A percentile compares a stretch with the other conserved stretches of the same genome.
phyloP scores from a whole-genome alignment of 2,888 invertebrate species.

The Seira ritae region DNA sequence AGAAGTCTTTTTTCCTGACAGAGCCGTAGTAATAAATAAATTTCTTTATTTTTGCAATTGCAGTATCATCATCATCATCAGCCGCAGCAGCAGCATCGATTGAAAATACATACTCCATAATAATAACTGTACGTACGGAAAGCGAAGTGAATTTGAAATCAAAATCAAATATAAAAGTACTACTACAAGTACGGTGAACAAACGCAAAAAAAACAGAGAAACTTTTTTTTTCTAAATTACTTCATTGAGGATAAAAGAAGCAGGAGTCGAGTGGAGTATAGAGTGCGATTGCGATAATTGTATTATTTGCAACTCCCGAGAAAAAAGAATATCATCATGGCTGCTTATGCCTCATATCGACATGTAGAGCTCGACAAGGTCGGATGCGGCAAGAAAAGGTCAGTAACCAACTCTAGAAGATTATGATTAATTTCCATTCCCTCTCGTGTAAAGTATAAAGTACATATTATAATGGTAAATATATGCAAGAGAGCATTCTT shows the following conservation, averaged over 20 bases:
- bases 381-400: slow-evolving; percentile 96
- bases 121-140: slow-evolving; percentile 22
- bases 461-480: slow-evolving; percentile 1
- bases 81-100: background rate
- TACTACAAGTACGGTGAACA: slow-evolving; percentile 36
- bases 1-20: background rate
- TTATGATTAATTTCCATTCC: slow-evolving; percentile 57
- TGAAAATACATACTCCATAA: slow-evolving; percentile 12
- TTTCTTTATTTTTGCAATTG: slow-evolving; percentile 1
- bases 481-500: background rate
- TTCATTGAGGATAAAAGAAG: slow-evolving; percentile 16
- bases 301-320: background rate
- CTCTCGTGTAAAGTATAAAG: no score
- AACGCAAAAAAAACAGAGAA: slow-evolving; percentile 25
- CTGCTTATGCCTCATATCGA: slow-evolving; percentile 94
- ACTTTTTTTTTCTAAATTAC: slow-evolving; percentile 44
- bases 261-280: no score
- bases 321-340: slow-evolving; percentile 78
- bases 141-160: slow-evolving; percentile 17
- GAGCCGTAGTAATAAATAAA: background rate
- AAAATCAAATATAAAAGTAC: slow-evolving; percentile 20
- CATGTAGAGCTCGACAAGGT: slow-evolving; percentile 96
- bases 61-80: background rate
- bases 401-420: slow-evolving; percentile 75
- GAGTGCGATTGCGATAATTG: no score